Evolutionary conservation across 2,888 invertebrate species (phyloP).

Genomic region (Poecilus cupreus): DNA sequence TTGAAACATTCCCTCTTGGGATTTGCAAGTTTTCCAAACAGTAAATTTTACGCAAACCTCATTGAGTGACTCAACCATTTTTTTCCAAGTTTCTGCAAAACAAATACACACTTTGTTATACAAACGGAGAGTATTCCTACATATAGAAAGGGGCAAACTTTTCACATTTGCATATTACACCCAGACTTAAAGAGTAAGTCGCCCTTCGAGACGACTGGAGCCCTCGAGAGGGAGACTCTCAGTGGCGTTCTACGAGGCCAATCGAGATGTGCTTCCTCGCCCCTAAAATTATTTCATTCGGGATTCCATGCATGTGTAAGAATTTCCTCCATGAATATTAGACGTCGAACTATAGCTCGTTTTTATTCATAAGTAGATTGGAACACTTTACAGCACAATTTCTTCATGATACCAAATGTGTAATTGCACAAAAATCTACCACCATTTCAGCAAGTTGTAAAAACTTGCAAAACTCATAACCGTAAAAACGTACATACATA

Average conservation of each 20-base stretch:
- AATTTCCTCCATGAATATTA: no score
- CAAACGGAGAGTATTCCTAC: conserved; percentile 6
- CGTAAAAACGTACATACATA: no score
- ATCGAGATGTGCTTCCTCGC: neutral
- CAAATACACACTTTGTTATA: conserved; percentile 28
- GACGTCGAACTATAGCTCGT: no score
- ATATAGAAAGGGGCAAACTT: neutral
- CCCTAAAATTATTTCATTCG: neutral
- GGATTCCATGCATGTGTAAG: no score
- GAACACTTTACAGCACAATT: no score
- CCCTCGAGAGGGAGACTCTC: neutral
- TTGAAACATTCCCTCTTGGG: neutral
- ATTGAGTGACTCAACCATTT: conserved; percentile 19
- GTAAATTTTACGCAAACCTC: neutral
- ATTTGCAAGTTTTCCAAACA: neutral
- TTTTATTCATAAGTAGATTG: no score
- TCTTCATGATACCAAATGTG: no score
- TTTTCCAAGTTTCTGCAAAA: conserved; percentile 17
- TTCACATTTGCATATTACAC: conserved; percentile 17
- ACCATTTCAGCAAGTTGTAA: no score
- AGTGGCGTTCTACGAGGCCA: neutral
- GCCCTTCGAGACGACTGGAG: neutral
- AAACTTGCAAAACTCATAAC: no score
- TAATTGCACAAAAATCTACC: no score
- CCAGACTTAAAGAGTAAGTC: neutral